These are phyloP conservation scores for Malacosoma neustria DNA, from an alignment of 2,888 invertebrate species.

Conservation along the genomic window DNA sequence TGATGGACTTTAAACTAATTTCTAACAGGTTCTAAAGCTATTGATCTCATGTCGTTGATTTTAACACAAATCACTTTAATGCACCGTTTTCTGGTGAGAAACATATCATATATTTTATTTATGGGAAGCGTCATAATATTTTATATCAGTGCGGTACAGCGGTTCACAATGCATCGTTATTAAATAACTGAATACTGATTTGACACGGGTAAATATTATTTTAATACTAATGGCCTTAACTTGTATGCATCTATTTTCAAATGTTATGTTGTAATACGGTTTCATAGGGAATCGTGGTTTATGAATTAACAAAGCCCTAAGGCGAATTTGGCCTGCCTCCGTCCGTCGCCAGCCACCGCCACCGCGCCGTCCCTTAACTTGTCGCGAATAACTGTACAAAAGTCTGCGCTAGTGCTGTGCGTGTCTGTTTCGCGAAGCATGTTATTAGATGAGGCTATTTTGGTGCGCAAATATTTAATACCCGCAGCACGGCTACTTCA, in stretches of 20 bases:
- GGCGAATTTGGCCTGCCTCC: too few relatives aligned
- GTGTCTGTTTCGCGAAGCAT: conserved; percentile 41
- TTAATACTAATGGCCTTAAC: too few relatives aligned
- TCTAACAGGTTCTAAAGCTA: conserved; percentile 31
- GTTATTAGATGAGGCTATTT: conserved; percentile 62
- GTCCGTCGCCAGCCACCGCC: too few relatives aligned
- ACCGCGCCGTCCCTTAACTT: conserved; percentile 17
- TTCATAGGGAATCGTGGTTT: too few relatives aligned
- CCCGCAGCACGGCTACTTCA: conserved; percentile 62
- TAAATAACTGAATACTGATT: conserved; percentile 3
- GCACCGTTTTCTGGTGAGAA: conserved; percentile 12
- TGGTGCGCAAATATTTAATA: conserved; percentile 53
- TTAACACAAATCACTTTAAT: conserved; percentile 22
- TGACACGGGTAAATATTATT: conserved; percentile 2
- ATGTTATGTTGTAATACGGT: too few relatives aligned
- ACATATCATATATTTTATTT: conserved; percentile 8
- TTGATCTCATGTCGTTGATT: conserved; percentile 32
- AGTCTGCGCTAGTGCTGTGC: conserved; percentile 26
- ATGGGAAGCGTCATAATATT: conserved; percentile 5
- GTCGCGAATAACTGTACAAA: conserved; percentile 39
- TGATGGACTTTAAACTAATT: conserved; percentile 16
- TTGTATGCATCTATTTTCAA: too few relatives aligned
- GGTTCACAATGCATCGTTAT: conserved; percentile 3
- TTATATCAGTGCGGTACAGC: conserved; percentile 3
- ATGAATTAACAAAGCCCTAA: too few relatives aligned